Evolutionary conservation across 2,888 invertebrate species (phyloP).

Genomic region (Chrysina gloriosa): DNA sequence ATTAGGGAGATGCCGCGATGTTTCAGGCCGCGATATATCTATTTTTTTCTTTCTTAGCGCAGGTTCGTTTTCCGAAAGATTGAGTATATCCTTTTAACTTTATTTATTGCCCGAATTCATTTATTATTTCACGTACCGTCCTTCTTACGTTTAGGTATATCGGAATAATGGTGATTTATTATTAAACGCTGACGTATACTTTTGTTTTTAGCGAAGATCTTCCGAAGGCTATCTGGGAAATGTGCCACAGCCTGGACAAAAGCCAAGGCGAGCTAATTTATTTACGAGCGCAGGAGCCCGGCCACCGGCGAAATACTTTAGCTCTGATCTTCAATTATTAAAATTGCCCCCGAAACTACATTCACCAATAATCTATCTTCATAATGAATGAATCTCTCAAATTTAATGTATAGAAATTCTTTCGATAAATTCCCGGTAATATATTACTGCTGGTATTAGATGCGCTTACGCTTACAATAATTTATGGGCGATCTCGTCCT

Average conservation of each 20-base stretch:
- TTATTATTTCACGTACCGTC: conserved; percentile 25
- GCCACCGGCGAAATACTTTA: conserved; percentile 52
- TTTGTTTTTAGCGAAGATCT: conserved; percentile 38
- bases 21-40: too few relatives aligned
- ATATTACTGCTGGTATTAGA: too few relatives aligned
- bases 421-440: too few relatives aligned
- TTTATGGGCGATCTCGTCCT: too few relatives aligned
- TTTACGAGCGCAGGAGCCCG: conserved; percentile 53
- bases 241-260: conserved; percentile 55
- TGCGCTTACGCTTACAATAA: too few relatives aligned
- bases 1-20: not conserved
- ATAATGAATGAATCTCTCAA: conserved; percentile 9
- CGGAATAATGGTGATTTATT: conserved; percentile 33
- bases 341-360: conserved; percentile 47
- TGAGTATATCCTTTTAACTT: conserved; percentile 25
- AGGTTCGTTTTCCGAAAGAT: conserved; percentile 5
- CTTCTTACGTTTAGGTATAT: conserved; percentile 25
- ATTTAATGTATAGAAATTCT: too few relatives aligned
- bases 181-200: conserved; percentile 30
- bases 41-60: conserved; percentile 2
- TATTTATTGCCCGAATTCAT: conserved; percentile 32
- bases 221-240: conserved; percentile 54
- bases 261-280: conserved; percentile 56
- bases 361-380: conserved; percentile 12
- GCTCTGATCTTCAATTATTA: conserved; percentile 54